Evolutionary conservation across 2,113 vertebrate species (phyloP).

Genomic region (Poecile atricapillus): DNA sequence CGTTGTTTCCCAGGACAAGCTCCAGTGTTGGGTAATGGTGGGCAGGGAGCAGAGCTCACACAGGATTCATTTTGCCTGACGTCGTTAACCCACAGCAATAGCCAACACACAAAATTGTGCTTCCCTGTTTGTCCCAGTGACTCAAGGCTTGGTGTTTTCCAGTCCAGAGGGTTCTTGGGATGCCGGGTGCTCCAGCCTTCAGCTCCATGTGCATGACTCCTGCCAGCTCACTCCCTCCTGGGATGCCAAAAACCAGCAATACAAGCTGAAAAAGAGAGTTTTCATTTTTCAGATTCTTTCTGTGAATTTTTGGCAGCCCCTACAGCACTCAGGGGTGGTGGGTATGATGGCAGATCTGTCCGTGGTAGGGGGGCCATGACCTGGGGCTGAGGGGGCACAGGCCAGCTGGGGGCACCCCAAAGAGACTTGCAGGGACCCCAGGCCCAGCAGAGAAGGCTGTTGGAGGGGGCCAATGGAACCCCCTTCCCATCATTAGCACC

Average conservation of each 20-base stretch:
- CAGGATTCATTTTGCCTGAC: neutral
- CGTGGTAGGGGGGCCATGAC: too few relatives aligned
- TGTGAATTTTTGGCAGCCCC: neutral
- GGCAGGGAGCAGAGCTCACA: neutral
- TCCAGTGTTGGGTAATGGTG: neutral
- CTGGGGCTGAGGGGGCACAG: neutral
- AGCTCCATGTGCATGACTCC: fast-evolving
- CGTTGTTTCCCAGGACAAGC: neutral
- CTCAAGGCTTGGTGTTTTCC: neutral
- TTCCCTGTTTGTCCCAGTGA: neutral
- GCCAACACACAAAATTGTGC: neutral
- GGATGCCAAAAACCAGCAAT: neutral
- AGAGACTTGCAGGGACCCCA: neutral
- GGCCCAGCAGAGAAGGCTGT: neutral
- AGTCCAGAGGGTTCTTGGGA: neutral
- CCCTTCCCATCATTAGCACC: neutral
- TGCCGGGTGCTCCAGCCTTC: neutral
- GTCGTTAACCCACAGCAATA: neutral
- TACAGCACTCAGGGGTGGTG: neutral
- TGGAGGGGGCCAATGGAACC: neutral
- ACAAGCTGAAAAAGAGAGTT: neutral
- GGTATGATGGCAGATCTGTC: neutral
- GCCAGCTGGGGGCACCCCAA: neutral
- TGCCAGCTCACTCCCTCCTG: neutral
- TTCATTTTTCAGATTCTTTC: neutral